Conservation (phyloP, 2,888 invertebrate genomes). For the Cheilosia scutellata region DNA sequence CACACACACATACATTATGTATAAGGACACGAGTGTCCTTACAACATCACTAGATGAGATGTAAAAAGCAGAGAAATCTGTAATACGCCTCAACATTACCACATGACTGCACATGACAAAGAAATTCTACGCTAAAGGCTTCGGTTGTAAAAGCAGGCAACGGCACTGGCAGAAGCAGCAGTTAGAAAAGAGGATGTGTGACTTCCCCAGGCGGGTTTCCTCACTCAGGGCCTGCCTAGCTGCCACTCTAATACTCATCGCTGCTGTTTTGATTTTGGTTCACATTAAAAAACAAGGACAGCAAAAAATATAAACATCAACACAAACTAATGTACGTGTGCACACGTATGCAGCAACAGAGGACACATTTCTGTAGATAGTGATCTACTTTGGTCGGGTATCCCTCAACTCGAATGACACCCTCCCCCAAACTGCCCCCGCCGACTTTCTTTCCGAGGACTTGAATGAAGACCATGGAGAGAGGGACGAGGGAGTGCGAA, state of each 20-base stretch:
- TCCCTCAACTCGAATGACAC: constrained; percentile 31
- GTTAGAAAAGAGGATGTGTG: constrained; percentile 21
- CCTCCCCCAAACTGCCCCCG: background rate
- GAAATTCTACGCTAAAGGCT: constrained; percentile 71
- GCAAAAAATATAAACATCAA: constrained; percentile 58
- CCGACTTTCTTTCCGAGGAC: too few relatives aligned
- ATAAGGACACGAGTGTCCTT: constrained; percentile 54
- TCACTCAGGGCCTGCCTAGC: constrained; percentile 37
- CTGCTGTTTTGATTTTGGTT: constrained; percentile 66
- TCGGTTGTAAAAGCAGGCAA: constrained; percentile 66
- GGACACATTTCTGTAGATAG: constrained; percentile 56
- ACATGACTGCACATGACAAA: constrained; percentile 75
- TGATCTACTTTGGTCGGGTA: constrained; percentile 64
- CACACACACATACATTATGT: constrained; percentile 13
- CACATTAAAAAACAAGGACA: constrained; percentile 47
- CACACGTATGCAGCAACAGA: constrained; percentile 12
- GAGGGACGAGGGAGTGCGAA: background rate
- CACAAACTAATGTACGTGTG: constrained; percentile 65
- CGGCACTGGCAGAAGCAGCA: constrained; percentile 11
- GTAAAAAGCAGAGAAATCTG: constrained; percentile 70
- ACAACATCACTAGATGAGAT: constrained; percentile 58
- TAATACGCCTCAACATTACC: constrained; percentile 74
- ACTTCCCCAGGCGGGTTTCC: constrained; percentile 61
- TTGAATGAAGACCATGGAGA: background rate
- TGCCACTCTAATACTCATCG: constrained; percentile 68